phyloP scores from a whole-genome alignment of 1,140 invertebrate species.

The Sweltsa coloradensis region DNA sequence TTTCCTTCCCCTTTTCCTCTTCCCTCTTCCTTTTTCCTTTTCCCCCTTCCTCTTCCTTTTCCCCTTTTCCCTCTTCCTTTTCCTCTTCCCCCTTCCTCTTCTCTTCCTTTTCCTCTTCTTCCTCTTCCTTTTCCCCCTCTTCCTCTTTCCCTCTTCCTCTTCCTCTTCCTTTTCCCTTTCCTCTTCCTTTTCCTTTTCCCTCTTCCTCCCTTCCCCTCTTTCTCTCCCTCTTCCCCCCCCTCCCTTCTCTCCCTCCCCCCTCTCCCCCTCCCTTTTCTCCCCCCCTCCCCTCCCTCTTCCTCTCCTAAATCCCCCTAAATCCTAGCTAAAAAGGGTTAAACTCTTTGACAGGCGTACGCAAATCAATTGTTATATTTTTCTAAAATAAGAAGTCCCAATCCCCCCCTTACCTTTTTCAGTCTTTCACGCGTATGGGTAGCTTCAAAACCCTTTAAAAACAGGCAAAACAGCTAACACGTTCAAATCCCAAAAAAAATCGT shows the following conservation, averaged over 20 bases:
- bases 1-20: not conserved
- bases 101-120: not conserved
- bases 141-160: not conserved
- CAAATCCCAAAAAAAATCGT: too few relatives aligned
- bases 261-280: not conserved
- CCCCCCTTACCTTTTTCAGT: too few relatives aligned
- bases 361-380: too few relatives aligned
- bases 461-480: too few relatives aligned
- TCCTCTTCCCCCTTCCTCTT: not conserved
- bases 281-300: not conserved
- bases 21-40: not conserved
- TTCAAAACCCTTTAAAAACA: too few relatives aligned
- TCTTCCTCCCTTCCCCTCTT: not conserved
- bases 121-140: not conserved
- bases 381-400: too few relatives aligned
- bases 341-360: too few relatives aligned
- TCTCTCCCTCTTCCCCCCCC: not conserved
- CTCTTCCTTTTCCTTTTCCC: not conserved
- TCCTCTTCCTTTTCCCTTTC: not conserved
- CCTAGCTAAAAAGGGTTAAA: too few relatives aligned
- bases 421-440: too few relatives aligned
- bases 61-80: not conserved
- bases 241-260: not conserved
- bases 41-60: not conserved
- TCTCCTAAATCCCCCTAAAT: too few relatives aligned